A percentile compares a stretch with the other conserved stretches of the same genome.
phyloP scores from a whole-genome alignment of 2,888 invertebrate genomes.

The Hypselothyrea guttata region DNA sequence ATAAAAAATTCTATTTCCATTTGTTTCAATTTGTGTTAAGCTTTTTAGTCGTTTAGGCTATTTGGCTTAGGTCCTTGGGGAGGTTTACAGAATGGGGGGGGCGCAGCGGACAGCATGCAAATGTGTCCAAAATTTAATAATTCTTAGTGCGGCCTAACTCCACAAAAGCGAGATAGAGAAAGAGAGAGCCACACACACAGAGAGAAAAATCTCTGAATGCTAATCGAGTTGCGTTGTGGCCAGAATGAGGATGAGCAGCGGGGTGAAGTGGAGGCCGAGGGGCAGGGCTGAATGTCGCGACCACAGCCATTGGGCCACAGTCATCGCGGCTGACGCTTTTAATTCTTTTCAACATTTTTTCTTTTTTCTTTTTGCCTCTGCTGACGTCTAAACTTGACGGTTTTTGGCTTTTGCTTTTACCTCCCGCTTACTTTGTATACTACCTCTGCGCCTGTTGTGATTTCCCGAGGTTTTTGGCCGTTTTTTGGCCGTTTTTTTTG shows the following conservation, averaged over 20 bases:
- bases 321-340: slow-evolving; percentile 73
- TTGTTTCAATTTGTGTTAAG: slow-evolving; percentile 62
- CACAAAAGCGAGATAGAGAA: background rate
- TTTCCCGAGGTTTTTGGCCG: slow-evolving; percentile 47
- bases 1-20: slow-evolving; percentile 57
- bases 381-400: too few species aligned
- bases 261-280: background rate
- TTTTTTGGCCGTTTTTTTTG: slow-evolving; percentile 8
- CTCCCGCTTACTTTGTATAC: slow-evolving; percentile 9
- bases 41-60: slow-evolving; percentile 45
- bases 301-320: slow-evolving; percentile 67
- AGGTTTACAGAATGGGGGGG: slow-evolving; percentile 3
- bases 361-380: slow-evolving; percentile 39
- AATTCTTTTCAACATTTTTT: slow-evolving; percentile 55
- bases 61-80: slow-evolving; percentile 30
- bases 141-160: slow-evolving; percentile 47
- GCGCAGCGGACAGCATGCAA: slow-evolving; percentile 40
- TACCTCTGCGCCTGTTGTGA: slow-evolving; percentile 32
- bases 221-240: slow-evolving; percentile 65
- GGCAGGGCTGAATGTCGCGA: slow-evolving; percentile 53
- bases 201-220: slow-evolving; percentile 63
- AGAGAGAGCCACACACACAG: background rate
- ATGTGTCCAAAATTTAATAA: slow-evolving; percentile 71
- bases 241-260: slow-evolving; percentile 21
- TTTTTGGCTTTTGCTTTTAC: slow-evolving; percentile 32